These are phyloP conservation scores for Formica exsecta DNA, from an alignment of 1,140 invertebrate genomes.

Conservation along the genomic window DNA sequence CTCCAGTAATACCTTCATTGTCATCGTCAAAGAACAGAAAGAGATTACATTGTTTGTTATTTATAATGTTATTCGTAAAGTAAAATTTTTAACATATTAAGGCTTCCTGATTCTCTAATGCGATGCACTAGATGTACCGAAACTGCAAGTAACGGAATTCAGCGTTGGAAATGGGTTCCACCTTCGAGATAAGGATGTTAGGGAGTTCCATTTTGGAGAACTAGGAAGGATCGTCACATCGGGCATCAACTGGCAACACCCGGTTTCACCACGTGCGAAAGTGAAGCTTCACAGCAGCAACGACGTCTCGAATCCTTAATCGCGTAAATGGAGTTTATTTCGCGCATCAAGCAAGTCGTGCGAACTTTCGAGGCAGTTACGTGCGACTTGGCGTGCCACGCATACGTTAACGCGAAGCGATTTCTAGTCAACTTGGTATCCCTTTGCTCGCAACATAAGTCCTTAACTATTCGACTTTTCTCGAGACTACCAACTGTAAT, in stretches of 20 bases:
- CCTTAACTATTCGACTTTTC: background rate
- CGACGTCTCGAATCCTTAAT: slow-evolving; percentile 50
- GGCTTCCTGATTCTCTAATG: slow-evolving; percentile 1
- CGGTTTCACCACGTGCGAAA: background rate
- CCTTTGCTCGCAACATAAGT: background rate
- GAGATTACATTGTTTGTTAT: background rate
- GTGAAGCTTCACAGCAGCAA: slow-evolving; percentile 45
- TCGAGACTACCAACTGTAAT: background rate
- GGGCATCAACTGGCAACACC: slow-evolving; percentile 20
- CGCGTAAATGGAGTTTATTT: slow-evolving; percentile 63
- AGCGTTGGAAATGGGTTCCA: slow-evolving; percentile 3
- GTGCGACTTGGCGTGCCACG: background rate
- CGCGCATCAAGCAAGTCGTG: slow-evolving; percentile 37
- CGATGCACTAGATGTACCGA: slow-evolving; percentile 19
- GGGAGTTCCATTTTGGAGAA: slow-evolving; percentile 18
- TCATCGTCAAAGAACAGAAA: background rate
- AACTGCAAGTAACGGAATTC: slow-evolving; percentile 47
- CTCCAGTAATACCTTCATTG: background rate
- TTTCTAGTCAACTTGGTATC: slow-evolving; percentile 2
- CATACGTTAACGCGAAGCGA: slow-evolving; percentile 40
- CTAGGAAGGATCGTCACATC: slow-evolving; percentile 25
- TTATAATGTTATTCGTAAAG: background rate
- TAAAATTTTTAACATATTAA: slow-evolving; percentile 19
- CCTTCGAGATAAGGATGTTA: slow-evolving; percentile 49
- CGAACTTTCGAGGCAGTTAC: slow-evolving; percentile 62